These are phyloP conservation scores for Megaceryle maxima DNA, from an alignment of 2,113 vertebrate genomes.

Conservation along the genomic window DNA sequence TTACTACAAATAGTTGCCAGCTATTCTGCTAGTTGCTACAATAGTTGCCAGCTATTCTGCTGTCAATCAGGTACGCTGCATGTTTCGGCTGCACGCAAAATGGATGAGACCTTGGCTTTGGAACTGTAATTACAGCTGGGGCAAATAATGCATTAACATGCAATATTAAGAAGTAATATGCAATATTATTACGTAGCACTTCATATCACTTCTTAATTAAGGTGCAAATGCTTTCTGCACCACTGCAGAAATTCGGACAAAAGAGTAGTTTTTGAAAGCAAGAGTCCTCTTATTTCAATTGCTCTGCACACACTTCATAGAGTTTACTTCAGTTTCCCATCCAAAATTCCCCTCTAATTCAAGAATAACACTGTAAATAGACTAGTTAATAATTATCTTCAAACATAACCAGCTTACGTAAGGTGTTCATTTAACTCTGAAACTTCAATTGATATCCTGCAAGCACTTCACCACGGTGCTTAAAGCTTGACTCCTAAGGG, in stretches of 20 bases:
- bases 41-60: no score
- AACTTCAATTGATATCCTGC: background rate
- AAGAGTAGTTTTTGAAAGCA: background rate
- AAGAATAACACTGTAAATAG: background rate
- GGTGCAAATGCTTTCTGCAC: background rate
- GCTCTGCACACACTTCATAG: background rate
- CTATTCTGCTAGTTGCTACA: background rate
- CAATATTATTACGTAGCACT: background rate
- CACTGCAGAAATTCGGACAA: background rate
- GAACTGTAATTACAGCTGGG: background rate
- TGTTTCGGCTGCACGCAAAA: background rate
- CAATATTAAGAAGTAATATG: background rate
- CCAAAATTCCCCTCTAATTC: background rate
- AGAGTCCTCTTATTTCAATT: background rate
- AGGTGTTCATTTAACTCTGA: background rate
- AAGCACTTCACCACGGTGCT: background rate
- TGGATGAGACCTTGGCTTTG: background rate
- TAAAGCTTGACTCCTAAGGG: background rate
- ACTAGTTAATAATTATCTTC: constrained; percentile 43
- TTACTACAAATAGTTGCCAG: background rate
- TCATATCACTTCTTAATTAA: background rate
- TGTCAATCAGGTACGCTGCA: rapidly evolving
- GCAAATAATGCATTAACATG: background rate
- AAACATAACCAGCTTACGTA: background rate
- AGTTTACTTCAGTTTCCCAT: background rate